Evolutionary conservation across 2,888 invertebrate genomes (phyloP).

Genomic region (Nebria salina): DNA sequence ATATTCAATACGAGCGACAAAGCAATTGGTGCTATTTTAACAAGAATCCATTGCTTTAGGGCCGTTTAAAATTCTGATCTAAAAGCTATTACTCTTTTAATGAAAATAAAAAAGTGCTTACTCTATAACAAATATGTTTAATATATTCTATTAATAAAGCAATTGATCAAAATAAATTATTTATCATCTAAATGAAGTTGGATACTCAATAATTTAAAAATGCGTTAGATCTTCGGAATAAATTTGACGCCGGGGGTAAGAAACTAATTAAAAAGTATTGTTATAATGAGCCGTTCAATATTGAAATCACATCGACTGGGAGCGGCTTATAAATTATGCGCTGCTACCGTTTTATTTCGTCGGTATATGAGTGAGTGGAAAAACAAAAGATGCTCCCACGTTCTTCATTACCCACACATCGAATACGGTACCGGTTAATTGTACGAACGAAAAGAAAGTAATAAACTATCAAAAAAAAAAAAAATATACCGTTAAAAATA

Average conservation of each 20-base stretch:
- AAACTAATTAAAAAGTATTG: slow-evolving; percentile 45
- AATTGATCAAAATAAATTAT: too few relatives aligned
- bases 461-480: slow-evolving; percentile 33
- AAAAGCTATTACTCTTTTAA: too few relatives aligned
- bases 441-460: slow-evolving; percentile 18
- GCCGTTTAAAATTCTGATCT: not conserved
- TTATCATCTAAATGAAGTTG: not conserved
- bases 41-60: not conserved
- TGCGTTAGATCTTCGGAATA: not conserved
- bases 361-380: not conserved
- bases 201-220: slow-evolving; percentile 4
- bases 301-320: slow-evolving; percentile 42
- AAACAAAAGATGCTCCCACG: slow-evolving; percentile 45
- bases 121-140: too few relatives aligned
- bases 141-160: too few relatives aligned
- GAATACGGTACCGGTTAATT: slow-evolving; percentile 33
- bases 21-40: not conserved
- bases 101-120: too few relatives aligned
- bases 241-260: slow-evolving; percentile 28
- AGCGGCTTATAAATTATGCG: slow-evolving; percentile 37
- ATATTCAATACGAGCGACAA: not conserved
- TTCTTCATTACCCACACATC: slow-evolving; percentile 19
- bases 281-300: slow-evolving; percentile 45
- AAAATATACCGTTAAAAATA: slow-evolving; percentile 27
- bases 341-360: slow-evolving; percentile 36